Percentiles rank a stretch among this genome's conserved stretches.
Conservation (phyloP, 2,113 vertebrate genomes). For the Sturnus vulgaris region DNA sequence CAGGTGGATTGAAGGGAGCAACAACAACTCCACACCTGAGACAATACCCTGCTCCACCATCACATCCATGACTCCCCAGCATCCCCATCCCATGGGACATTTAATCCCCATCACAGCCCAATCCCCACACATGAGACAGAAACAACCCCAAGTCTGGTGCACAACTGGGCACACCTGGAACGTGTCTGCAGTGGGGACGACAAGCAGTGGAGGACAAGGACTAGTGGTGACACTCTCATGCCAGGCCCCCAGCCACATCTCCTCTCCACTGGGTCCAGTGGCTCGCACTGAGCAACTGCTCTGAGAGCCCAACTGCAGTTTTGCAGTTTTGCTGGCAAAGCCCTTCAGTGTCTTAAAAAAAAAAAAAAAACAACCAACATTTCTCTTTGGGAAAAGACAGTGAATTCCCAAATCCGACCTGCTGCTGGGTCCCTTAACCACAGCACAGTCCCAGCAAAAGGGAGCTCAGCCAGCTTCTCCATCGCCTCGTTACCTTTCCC, state of each 20-base stretch:
- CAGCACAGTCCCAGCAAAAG: rapidly evolving
- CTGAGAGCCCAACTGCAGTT: not conserved
- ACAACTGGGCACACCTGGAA: not conserved
- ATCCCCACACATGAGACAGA: rapidly evolving
- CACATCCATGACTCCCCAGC: not conserved
- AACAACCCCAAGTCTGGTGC: not conserved
- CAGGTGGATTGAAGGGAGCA: rapidly evolving
- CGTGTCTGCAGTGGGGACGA: not conserved
- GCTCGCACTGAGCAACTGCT: rapidly evolving
- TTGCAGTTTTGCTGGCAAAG: not conserved
- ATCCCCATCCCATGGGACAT: not conserved
- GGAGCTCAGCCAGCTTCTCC: not conserved
- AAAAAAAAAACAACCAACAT: not conserved
- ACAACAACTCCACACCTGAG: not conserved
- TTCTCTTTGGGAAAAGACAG: not conserved
- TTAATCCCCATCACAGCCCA: not conserved
- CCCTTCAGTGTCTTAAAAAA: not conserved
- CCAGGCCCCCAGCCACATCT: rapidly evolving
- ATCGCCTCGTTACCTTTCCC: not conserved
- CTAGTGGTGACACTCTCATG: not conserved
- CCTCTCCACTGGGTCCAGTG: not conserved
- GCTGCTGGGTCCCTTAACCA: not conserved
- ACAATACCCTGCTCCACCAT: not conserved
- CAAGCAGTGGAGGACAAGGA: not conserved
- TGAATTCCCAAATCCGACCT: rapidly evolving